Base-by-base conservation (phyloP, 2,888 invertebrate species). In the Melanotus villosus region DNA sequence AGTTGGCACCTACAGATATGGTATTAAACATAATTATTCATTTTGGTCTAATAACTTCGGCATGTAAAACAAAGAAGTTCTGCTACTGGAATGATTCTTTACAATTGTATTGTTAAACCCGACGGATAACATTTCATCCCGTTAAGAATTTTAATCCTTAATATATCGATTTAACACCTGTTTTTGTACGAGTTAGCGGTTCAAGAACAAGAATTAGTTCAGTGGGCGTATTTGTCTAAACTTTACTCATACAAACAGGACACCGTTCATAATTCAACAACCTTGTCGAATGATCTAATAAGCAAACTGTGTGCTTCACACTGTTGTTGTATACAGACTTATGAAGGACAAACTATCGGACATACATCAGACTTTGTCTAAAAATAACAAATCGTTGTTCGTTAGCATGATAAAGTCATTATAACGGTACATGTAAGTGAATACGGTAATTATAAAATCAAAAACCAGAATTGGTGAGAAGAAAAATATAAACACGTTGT, bases 391-490 rank as follows among this genome's bases (percentile, higher is more conserved):
- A 63, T 63, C 38, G 62, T 45, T 60, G 19, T 54, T 63, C 26
- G 52, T 41, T 54, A 54, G 36, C 63, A 23, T 63, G 63, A 63
- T 63, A 63, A 63, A 63, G 63, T 63, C 47, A 63, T 63, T 63
- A 63, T 63, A 63, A 63, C 63, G 52, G 63, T 63, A 54, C 30
- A 23, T n/a, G 41, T 21, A 41, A 63, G 36, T 63, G 36, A 36
- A 41, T 38, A 19, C 54, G 41, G 52, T 54, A 63, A 63, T 63
- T 63, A 63, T 63, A 63, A 63, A 63, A 50, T 63, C 63, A 41
- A 54, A 60, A 59, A 45, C 47, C 32, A 16, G 43, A 60, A 60
- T 60, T 47, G 59, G 59, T 47, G 59, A 45, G 59, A 60, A 60
- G 26, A 32, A 34, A 60, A 21, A 10, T 19, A 19, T 32, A 60